phyloP scores from a whole-genome alignment of 1,140 invertebrate genomes.

The Drosophila pseudoobscura region DNA sequence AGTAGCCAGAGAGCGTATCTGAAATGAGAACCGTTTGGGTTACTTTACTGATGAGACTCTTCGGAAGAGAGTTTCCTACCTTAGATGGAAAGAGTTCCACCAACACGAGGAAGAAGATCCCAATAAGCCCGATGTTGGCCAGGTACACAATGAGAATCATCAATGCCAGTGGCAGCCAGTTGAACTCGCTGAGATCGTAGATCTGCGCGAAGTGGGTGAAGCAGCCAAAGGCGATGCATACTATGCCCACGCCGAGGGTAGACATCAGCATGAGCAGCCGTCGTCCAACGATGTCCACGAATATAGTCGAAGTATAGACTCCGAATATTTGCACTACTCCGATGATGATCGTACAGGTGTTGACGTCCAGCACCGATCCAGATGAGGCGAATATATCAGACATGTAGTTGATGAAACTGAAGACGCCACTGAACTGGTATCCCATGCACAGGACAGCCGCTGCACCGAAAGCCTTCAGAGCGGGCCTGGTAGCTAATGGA shows the following conservation, averaged over 20 bases:
- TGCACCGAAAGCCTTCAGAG: conserved; percentile 54
- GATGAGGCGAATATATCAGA: conserved; percentile 88
- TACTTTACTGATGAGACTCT: too few species aligned
- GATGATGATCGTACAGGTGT: conserved; percentile 89
- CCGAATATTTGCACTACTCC: conserved; percentile 84
- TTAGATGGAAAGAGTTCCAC: conserved; percentile 76
- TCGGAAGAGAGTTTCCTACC: conserved; percentile 34
- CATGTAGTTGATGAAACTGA: conserved; percentile 85
- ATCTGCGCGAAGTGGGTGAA: conserved; percentile 55
- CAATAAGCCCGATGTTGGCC: conserved; percentile 69
- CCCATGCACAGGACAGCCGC: conserved; percentile 53
- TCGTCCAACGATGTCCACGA: conserved; percentile 77
- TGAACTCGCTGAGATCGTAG: conserved; percentile 45
- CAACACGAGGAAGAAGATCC: conserved; percentile 70
- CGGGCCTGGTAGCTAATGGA: conserved; percentile 47
- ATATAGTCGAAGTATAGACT: conserved; percentile 66
- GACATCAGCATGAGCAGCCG: conserved; percentile 76
- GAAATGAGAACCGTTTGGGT: not conserved
- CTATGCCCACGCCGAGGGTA: conserved; percentile 64
- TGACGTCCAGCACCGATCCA: conserved; percentile 85
- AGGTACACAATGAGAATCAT: conserved; percentile 66
- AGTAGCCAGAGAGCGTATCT: conserved; percentile 68
- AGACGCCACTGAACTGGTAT: conserved; percentile 84
- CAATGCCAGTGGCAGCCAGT: conserved; percentile 71
- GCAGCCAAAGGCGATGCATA: conserved; percentile 62